Evolutionary conservation across 2,113 vertebrate genomes (phyloP), one percentile per base, ranked within the genome.

Genomic region (Microtus oregoni): DNA sequence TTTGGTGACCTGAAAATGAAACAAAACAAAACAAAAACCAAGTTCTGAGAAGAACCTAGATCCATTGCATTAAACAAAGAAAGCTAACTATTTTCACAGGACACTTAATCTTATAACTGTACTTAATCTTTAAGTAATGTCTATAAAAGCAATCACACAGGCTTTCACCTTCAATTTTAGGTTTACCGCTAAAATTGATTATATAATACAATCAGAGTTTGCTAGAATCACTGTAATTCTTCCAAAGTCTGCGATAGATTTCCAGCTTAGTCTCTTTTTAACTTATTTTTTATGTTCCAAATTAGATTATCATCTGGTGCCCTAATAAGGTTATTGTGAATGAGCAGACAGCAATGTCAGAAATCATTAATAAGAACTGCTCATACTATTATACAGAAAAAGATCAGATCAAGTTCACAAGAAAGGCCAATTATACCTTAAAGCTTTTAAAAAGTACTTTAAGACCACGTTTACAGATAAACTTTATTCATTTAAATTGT

Each of bases 1-100:
- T 98, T 96, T 98, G 99, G 94, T 99, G 99, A 90, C 98, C 99
- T 99, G 97, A 95, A 96, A 97, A 97, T 5, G 22, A 70, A 38
- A 7, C 26, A 50, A 50, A 44, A 44, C 41, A 44, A 24, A n/a
- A 13, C 22, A 58, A 38, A 7, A 38, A 7, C 24, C 22, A 95
- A 83, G 44, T 24, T 90, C 35, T 90, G 28, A 67, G 90, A 95
- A 83, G 82, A 96, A 73, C 83, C 55, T 86, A 96, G 50, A 95
- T 81, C 58, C 87, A 93, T 70, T 86, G 67, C 26, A 93, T 96
- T 94, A 97, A 95, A 92, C 85, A 88, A 90, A 94, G 9, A 92
- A 7, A 65, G 38, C 44, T 92, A 91, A 75, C 26, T 94, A 32
- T 72, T 94, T 75, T 58, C 58, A 93, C 68, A 90, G 38, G 19